These are phyloP conservation scores for Epinotia nisella DNA, from an alignment of 2,888 invertebrate species.

Conservation along the genomic window DNA sequence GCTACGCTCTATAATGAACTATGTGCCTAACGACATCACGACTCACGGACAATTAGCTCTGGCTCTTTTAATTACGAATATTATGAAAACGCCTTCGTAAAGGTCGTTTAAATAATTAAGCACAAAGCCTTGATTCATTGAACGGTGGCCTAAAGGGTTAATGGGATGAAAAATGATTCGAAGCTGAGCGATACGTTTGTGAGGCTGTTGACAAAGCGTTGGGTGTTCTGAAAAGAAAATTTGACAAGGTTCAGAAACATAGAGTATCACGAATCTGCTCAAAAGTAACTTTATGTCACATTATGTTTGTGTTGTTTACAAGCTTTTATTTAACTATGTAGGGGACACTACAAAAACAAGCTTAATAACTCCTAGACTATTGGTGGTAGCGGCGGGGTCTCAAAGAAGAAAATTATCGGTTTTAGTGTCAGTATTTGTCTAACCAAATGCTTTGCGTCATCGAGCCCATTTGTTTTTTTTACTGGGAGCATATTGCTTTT, in stretches of 20 bases:
- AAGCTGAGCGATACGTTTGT: conserved; percentile 37
- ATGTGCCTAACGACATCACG: conserved; percentile 63
- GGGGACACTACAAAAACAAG: no score
- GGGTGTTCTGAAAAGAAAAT: conserved; percentile 3
- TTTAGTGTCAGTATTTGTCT: no score
- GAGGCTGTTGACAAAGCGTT: conserved; percentile 30
- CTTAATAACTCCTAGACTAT: no score
- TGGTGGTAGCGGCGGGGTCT: no score
- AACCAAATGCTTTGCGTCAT: no score
- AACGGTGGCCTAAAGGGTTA: conserved; percentile 71
- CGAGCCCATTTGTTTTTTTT: no score
- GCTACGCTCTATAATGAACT: conserved; percentile 62
- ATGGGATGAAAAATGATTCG: conserved; percentile 70
- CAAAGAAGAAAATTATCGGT: no score
- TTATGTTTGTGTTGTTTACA: neutral
- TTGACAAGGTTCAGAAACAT: neutral
- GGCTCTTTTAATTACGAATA: conserved; percentile 76
- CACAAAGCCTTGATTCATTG: conserved; percentile 69
- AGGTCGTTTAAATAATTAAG: conserved; percentile 76
- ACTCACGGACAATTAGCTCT: conserved; percentile 75
- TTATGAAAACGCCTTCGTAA: conserved; percentile 73
- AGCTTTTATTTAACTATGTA: no score
- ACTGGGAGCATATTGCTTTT: no score
- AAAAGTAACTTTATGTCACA: neutral
- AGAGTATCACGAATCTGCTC: neutral